These are phyloP conservation scores for Tychaedon coryphoeus DNA, from an alignment of 2,113 vertebrate species.

Conservation along the genomic window DNA sequence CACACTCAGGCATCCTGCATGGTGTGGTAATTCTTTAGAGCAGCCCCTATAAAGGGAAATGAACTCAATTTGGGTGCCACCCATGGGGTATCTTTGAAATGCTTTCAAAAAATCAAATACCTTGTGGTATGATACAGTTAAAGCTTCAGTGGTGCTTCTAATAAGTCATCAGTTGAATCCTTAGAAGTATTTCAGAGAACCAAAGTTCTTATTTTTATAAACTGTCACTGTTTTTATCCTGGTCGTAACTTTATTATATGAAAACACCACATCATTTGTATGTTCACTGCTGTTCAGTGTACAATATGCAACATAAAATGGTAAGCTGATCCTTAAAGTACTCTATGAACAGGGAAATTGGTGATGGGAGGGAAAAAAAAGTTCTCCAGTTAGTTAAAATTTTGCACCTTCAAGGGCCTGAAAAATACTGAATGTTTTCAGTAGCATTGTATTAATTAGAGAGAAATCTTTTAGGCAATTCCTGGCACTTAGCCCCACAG, in stretches of 20 bases:
- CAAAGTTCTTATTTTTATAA: neutral
- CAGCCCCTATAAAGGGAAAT: neutral
- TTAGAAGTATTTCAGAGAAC: neutral
- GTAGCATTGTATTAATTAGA: neutral
- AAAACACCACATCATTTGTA: neutral
- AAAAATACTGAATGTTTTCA: neutral
- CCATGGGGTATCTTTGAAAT: neutral
- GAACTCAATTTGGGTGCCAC: neutral
- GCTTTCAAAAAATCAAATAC: neutral
- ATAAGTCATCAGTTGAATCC: neutral
- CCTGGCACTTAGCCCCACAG: neutral
- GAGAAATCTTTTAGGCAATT: neutral
- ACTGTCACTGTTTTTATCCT: neutral
- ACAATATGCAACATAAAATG: neutral
- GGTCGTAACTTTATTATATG: neutral
- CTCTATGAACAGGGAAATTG: neutral
- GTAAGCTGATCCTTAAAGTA: neutral
- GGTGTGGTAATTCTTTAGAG: neutral
- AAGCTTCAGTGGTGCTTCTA: neutral
- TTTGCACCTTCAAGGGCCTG: neutral
- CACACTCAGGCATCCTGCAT: neutral
- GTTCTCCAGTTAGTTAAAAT: neutral
- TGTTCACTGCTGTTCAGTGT: neutral
- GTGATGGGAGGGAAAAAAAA: neutral
- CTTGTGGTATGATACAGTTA: neutral